Conservation (phyloP, 2,113 vertebrate species). For the Toxotes chatareus region DNA sequence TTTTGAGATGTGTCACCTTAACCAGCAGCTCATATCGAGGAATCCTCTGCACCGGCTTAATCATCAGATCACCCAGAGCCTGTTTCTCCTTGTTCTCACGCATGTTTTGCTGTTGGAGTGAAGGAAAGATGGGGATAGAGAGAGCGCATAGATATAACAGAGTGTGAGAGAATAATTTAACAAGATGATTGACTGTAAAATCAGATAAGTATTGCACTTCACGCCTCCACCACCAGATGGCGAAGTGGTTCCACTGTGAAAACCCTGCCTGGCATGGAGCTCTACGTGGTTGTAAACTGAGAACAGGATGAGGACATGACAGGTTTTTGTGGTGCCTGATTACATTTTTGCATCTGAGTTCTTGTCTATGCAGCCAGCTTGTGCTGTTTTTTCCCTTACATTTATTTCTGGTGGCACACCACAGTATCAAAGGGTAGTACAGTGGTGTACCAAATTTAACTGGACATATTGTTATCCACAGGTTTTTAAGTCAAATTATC, state of each 20-base stretch:
- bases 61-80: conserved; percentile 96
- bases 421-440: conserved; percentile 14
- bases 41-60: conserved; percentile 98
- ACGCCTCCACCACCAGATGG: conserved; percentile 50
- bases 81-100: conserved; percentile 99
- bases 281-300: conserved; percentile 19
- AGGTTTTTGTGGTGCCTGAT: conserved; percentile 33
- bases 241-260: conserved; percentile 1
- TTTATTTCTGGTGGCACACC: conserved; percentile 21
- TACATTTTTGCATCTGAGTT: conserved; percentile 12
- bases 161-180: not conserved
- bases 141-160: not conserved
- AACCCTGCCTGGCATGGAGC: not conserved
- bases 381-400: not conserved
- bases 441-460: conserved; percentile 12
- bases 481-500: conserved; percentile 14
- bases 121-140: not conserved
- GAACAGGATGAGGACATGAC: conserved; percentile 17
- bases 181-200: not conserved
- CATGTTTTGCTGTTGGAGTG: conserved; percentile 93
- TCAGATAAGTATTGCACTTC: conserved; percentile 31
- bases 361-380: conserved; percentile 11
- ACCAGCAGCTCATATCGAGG: conserved; percentile 97
- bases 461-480: not conserved
- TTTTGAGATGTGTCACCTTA: conserved; percentile 85